These are phyloP conservation scores for Epinephelus moara DNA, from an alignment of 2,113 vertebrate species.

Conservation along the genomic window DNA sequence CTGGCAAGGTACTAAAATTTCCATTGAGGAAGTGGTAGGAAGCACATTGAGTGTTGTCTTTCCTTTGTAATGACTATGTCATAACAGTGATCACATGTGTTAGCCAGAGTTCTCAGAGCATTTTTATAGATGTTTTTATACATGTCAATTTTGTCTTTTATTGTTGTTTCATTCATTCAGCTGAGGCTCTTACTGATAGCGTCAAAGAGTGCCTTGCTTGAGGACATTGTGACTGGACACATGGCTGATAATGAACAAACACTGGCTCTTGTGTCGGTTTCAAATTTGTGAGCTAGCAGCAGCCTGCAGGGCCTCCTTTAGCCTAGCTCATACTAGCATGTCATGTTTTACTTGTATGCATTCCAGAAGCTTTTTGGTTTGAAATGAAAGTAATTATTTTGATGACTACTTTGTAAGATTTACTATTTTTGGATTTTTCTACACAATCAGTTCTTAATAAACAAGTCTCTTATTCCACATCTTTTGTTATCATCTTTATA, in stretches of 20 bases:
- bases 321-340: not conserved
- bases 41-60: conserved; percentile 57
- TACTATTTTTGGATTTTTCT: conserved; percentile 36
- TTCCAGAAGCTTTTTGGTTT: conserved; percentile 27
- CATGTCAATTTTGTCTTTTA: conserved; percentile 10
- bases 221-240: not conserved
- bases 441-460: conserved; percentile 68
- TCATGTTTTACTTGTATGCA: conserved; percentile 12
- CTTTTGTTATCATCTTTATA: not conserved
- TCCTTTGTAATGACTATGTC: conserved; percentile 88
- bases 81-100: conserved; percentile 78
- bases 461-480: conserved; percentile 34
- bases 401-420: conserved; percentile 53
- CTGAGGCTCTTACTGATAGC: not conserved
- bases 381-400: conserved; percentile 51
- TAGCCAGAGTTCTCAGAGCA: conserved; percentile 78
- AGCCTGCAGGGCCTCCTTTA: not conserved
- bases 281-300: no score
- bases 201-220: not conserved
- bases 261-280: no score
- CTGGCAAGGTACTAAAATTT: conserved; percentile 80
- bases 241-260: conserved; percentile 17
- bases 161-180: conserved; percentile 35
- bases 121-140: conserved; percentile 46
- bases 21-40: conserved; percentile 81